Percentiles rank a stretch among this genome's conserved stretches.
Evolutionary conservation across 2,113 vertebrate species (phyloP).

Genomic region (Rhizomys pruinosus): DNA sequence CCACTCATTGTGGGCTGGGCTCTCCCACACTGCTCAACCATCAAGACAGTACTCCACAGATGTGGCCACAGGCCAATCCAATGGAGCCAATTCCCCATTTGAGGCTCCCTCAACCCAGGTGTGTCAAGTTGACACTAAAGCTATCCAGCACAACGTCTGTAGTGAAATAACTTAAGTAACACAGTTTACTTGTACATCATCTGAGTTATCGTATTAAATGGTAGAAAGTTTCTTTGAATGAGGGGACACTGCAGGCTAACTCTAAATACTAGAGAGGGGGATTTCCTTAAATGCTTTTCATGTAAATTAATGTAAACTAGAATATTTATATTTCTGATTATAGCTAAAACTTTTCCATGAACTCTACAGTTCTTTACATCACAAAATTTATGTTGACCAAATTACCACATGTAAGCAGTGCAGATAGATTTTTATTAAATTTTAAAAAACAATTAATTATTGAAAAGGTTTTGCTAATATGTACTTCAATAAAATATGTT

Average conservation of each 20-base stretch:
- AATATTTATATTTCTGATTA: background rate
- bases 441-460: background rate
- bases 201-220: background rate
- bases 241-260: background rate
- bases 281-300: background rate
- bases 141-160: too few species aligned
- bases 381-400: background rate
- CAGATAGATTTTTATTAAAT: background rate
- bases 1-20: too few species aligned
- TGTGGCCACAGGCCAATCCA: too few species aligned
- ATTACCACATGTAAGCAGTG: background rate
- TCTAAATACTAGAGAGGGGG: background rate
- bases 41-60: too few species aligned
- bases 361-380: background rate
- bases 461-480: background rate
- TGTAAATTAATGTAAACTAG: background rate
- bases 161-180: slow-evolving; percentile 21
- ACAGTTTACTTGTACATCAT: background rate
- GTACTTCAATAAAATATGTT: background rate
- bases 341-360: background rate
- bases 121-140: too few species aligned
- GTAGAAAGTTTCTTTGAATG: background rate
- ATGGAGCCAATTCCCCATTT: too few species aligned
- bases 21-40: too few species aligned
- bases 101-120: too few species aligned